These are phyloP conservation scores for Muricea muricata DNA, from an alignment of 92 coral and sea anemone species.

Conservation along the genomic window DNA sequence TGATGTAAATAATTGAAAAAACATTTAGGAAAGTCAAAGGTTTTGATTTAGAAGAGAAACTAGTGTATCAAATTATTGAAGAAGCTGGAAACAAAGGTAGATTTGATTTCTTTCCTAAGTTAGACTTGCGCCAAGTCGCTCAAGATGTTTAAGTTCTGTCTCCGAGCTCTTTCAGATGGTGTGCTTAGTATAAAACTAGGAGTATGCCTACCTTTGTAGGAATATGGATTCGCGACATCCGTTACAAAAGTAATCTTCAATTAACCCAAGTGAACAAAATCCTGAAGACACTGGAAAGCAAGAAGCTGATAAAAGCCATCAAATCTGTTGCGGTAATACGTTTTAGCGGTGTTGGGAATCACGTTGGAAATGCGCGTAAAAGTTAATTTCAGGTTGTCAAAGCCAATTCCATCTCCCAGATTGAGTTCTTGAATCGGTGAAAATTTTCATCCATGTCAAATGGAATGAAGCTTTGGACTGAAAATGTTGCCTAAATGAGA, in stretches of 20 bases:
- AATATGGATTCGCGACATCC: conserved; percentile 96
- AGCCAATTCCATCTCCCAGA: too few relatives aligned
- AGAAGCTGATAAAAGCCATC: conserved; percentile 93
- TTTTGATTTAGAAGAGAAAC: conserved; percentile 93
- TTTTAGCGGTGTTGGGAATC: background rate
- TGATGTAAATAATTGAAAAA: background rate
- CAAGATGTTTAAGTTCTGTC: too few relatives aligned
- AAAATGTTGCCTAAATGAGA: too few relatives aligned
- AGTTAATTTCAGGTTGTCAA: too few relatives aligned
- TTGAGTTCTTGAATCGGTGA: too few relatives aligned
- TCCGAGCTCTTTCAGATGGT: too few relatives aligned
- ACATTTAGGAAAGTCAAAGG: conserved; percentile 86
- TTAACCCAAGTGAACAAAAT: conserved; percentile 96
- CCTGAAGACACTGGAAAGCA: conserved; percentile 90
- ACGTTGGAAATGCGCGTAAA: too few relatives aligned
- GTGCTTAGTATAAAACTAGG: too few relatives aligned
- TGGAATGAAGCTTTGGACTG: too few relatives aligned
- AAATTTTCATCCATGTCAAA: too few relatives aligned
- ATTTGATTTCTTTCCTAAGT: background rate
- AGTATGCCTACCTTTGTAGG: conserved; percentile 49
- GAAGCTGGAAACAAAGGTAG: conserved; percentile 98
- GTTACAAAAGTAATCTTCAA: conserved; percentile 92
- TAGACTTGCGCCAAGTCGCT: too few relatives aligned
- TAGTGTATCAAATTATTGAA: conserved; percentile 95
- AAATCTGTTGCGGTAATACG: conserved; percentile 89